Conservation (phyloP, 2,797 vertebrate genomes). For the Manis pentadactyla region DNA sequence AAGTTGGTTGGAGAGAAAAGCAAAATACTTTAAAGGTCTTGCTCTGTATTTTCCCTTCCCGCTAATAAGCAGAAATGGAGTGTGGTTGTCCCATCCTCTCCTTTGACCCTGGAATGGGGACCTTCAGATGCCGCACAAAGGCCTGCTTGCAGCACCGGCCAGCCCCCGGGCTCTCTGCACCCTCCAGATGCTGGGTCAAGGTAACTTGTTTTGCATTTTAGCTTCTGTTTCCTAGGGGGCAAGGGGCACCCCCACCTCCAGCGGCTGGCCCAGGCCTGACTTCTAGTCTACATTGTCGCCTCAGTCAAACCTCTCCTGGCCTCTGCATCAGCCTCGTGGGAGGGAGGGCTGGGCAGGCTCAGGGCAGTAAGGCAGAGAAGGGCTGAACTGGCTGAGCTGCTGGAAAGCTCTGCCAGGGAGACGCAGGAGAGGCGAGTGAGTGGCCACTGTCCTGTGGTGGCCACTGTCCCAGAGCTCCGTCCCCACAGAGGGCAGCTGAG, state of each 20-base stretch:
- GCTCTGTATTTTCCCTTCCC: neutral
- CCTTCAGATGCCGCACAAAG: accelerated
- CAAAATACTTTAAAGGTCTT: neutral
- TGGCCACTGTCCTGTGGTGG: accelerated
- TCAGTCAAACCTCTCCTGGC: neutral
- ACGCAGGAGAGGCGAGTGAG: neutral
- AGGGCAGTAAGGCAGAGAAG: accelerated
- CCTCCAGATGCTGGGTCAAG: neutral
- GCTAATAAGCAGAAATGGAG: neutral
- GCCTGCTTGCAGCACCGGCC: accelerated
- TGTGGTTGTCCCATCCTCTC: neutral
- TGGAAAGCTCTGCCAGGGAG: neutral
- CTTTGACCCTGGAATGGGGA: neutral
- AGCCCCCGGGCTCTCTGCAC: accelerated
- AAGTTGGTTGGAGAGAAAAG: neutral
- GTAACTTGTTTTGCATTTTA: neutral
- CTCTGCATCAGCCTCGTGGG: neutral
- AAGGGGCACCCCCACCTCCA: neutral
- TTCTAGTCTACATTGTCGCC: neutral
- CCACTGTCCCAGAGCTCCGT: neutral
- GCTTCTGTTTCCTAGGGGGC: neutral
- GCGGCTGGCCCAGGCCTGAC: neutral
- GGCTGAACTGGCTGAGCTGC: neutral
- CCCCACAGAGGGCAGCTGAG: neutral
- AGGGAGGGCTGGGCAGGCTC: neutral